Conservation (phyloP, 1,140 invertebrate genomes). For the Papilio machaon region DNA sequence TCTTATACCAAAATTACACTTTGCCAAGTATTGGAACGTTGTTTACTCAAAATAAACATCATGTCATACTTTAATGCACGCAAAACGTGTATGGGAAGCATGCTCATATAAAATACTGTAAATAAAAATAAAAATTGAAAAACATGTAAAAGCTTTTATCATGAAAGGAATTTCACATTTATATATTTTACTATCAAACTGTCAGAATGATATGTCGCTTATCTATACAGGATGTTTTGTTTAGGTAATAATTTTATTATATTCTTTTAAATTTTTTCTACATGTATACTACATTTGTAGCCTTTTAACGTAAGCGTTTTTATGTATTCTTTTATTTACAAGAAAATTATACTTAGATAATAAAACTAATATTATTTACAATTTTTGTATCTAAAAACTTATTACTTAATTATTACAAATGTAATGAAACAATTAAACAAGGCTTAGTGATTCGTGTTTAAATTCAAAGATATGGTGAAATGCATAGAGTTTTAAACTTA, state of each 20-base stretch:
- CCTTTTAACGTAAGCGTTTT: too few species aligned
- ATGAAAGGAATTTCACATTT: background rate
- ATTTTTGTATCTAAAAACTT: background rate
- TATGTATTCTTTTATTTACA: too few species aligned
- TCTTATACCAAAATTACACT: background rate
- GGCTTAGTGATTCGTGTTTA: background rate
- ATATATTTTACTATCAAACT: slow-evolving; percentile 19
- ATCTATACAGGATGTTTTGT: background rate
- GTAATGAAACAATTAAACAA: background rate
- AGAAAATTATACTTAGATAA: too few species aligned
- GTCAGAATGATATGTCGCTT: background rate
- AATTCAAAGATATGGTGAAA: too few species aligned
- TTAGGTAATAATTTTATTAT: background rate
- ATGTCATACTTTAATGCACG: background rate
- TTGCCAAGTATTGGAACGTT: background rate
- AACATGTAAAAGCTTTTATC: slow-evolving; percentile 21
- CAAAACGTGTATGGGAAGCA: background rate
- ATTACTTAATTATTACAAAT: background rate
- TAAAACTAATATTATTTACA: background rate
- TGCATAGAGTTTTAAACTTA: too few species aligned
- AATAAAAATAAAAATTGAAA: slow-evolving; percentile 23
- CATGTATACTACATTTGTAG: too few species aligned
- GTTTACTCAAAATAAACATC: background rate
- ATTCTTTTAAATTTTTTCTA: background rate
- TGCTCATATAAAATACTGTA: background rate